Evolutionary conservation across 2,113 vertebrate species (phyloP).

Genomic region (Megaleporinus macrocephalus): DNA sequence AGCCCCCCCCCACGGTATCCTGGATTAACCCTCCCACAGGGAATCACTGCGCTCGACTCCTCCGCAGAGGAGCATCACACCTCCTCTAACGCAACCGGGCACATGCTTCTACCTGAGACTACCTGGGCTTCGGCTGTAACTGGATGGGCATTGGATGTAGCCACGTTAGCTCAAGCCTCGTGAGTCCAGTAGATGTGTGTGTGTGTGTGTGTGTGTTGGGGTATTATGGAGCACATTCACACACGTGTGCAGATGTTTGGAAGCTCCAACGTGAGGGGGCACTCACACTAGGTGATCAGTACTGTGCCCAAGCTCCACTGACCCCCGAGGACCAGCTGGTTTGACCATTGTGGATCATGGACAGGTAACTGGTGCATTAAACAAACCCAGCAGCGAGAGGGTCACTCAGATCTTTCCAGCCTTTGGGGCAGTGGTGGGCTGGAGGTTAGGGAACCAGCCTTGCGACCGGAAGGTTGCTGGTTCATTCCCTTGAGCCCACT

Average conservation of each 20-base stretch:
- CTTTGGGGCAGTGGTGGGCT: no score
- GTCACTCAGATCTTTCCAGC: no score
- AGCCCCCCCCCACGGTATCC: slow-evolving; percentile 14
- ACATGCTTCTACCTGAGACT: not conserved
- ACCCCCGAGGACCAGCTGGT: no score
- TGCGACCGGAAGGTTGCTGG: no score
- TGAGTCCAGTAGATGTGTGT: not conserved
- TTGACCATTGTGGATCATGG: no score
- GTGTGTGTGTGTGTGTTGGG: not conserved
- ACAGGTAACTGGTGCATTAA: no score
- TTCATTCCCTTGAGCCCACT: no score
- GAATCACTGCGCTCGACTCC: not conserved
- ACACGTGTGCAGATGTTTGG: not conserved
- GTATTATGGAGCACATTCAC: not conserved
- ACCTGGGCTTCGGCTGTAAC: not conserved
- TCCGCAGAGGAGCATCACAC: not conserved
- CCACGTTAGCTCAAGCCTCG: not conserved
- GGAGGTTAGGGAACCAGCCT: no score
- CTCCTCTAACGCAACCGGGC: not conserved
- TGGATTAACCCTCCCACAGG: not conserved
- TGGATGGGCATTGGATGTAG: not conserved
- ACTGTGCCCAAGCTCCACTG: no score
- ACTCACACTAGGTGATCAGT: no score
- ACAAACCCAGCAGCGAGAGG: no score
- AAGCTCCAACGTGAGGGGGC: no score